Evolutionary conservation across 2,797 vertebrate genomes (phyloP).

Genomic region (Limnodromus scolopaceus): DNA sequence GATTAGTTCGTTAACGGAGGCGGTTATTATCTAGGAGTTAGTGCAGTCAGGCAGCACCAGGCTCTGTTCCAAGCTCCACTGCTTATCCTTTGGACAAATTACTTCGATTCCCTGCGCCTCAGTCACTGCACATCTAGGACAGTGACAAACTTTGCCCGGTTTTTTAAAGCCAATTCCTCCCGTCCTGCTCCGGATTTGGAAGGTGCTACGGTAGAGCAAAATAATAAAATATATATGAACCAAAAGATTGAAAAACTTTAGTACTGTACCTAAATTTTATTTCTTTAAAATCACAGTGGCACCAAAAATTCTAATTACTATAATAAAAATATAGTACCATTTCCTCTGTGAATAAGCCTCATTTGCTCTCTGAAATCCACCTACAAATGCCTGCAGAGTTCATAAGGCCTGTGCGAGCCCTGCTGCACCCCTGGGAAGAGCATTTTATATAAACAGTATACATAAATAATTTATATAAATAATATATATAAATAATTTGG

Average conservation of each 20-base stretch:
- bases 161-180: background rate
- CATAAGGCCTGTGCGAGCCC: background rate
- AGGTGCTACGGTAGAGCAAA: background rate
- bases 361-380: background rate
- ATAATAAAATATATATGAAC: background rate
- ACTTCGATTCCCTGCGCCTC: background rate
- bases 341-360: background rate
- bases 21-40: background rate
- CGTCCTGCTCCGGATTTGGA: background rate
- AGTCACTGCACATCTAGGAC: background rate
- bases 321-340: background rate
- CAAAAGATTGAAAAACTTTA: background rate
- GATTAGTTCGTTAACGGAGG: background rate
- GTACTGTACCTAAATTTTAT: background rate
- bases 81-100: background rate
- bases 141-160: background rate
- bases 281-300: slow-evolving; percentile 48
- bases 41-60: background rate
- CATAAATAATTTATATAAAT: too few species aligned
- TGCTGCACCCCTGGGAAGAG: background rate
- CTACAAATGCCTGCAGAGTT: background rate
- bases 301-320: background rate
- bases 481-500: background rate
- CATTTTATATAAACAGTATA: background rate
- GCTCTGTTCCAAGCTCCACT: background rate